Conservation (phyloP, 1,140 invertebrate genomes). For the Caenorhabditis brenneri region DNA sequence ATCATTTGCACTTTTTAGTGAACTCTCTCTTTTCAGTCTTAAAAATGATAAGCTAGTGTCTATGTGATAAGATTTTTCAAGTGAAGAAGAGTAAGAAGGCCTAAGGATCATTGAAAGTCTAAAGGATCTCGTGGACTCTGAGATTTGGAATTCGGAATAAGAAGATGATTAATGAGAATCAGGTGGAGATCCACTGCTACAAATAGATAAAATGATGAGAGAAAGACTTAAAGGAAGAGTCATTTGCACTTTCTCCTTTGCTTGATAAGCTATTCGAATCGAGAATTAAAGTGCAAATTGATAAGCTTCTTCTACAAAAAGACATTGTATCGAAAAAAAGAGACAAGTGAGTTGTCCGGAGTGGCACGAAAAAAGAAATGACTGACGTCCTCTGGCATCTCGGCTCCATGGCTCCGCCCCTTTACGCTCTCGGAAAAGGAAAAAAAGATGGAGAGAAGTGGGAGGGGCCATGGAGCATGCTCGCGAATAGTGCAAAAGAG, state of each 20-base stretch:
- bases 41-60: conserved; percentile 12
- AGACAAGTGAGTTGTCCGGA: not conserved
- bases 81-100: not conserved
- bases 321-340: not conserved
- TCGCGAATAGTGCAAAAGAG: conserved; percentile 17
- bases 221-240: not conserved
- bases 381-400: conserved; percentile 32
- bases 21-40: not conserved
- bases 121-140: not conserved
- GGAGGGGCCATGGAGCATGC: not conserved
- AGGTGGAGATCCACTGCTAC: not conserved
- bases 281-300: not conserved
- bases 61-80: not conserved
- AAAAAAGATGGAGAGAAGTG: conserved; percentile 12
- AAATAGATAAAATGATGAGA: not conserved
- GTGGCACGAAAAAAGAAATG: not conserved
- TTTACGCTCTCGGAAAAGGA: conserved; percentile 25
- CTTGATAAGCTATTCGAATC: not conserved
- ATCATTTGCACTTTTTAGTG: not conserved
- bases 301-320: not conserved
- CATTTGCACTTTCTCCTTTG: not conserved
- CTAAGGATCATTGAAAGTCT: not conserved
- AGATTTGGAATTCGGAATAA: not conserved
- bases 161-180: not conserved
- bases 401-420: not conserved